Evolutionary conservation across 2,113 vertebrate species (phyloP).

Genomic region (Coryphaenoides rupestris): DNA sequence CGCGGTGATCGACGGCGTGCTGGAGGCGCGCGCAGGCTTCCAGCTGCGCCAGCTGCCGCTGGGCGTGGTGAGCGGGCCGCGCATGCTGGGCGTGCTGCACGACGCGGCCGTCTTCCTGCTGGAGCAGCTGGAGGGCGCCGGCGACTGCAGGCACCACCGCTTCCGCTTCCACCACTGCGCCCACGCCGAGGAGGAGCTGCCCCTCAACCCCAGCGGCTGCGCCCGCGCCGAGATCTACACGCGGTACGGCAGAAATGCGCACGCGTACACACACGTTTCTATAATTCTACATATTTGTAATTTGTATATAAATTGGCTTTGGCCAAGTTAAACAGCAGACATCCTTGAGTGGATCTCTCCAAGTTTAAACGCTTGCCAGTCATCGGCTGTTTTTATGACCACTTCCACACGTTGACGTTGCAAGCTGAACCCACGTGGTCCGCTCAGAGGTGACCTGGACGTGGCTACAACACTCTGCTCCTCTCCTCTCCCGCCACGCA

Average conservation of each 20-base stretch:
- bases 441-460: no score
- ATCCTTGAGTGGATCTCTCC: no score
- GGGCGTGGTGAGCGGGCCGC: constrained; percentile 74
- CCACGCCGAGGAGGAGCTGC: constrained; percentile 78
- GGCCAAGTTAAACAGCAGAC: no score
- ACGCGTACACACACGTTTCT: background rate
- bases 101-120: constrained; percentile 87
- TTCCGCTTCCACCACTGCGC: constrained; percentile 89
- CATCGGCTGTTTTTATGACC: no score
- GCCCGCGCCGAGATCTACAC: constrained; percentile 82
- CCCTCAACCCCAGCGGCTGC: constrained; percentile 84
- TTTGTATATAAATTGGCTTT: no score
- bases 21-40: constrained; percentile 81
- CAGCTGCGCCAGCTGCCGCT: constrained; percentile 82
- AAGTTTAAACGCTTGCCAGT: no score
- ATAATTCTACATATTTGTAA: no score
- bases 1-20: constrained; percentile 81
- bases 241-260: constrained; percentile 57
- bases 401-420: no score
- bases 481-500: constrained; percentile 32
- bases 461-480: no score
- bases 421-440: no score
- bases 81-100: constrained; percentile 83
- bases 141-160: constrained; percentile 78
- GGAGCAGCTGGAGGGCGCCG: constrained; percentile 84